A percentile compares a stretch with the other conserved stretches of the same genome.
Conservation (phyloP, 2,113 vertebrate species). For the Bambusicola thoracicus region DNA sequence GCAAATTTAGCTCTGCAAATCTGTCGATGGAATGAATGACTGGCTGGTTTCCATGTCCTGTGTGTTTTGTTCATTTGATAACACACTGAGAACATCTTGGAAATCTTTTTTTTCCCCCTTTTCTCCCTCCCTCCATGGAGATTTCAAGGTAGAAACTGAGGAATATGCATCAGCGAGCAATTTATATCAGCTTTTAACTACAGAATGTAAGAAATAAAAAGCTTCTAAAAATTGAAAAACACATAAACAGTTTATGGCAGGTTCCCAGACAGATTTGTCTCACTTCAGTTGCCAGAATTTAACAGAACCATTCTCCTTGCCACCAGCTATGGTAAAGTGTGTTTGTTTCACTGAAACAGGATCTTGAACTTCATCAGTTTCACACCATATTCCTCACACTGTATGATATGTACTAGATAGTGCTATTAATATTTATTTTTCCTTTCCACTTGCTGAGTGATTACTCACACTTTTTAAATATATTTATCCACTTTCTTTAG, state of each 20-base stretch:
- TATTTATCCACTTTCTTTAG: slow-evolving; percentile 22
- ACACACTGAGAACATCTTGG: slow-evolving; percentile 48
- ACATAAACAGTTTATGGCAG: slow-evolving; percentile 34
- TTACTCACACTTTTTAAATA: background rate
- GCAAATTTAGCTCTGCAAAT: slow-evolving; percentile 67
- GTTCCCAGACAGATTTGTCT: slow-evolving; percentile 44
- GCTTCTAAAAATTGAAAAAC: slow-evolving; percentile 16
- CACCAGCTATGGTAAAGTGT: background rate
- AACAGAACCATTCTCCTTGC: slow-evolving; percentile 29
- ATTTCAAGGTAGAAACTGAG: background rate
- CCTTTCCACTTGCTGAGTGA: background rate
- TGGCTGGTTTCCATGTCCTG: slow-evolving; percentile 54
- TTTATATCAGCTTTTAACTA: background rate
- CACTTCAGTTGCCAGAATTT: slow-evolving; percentile 32
- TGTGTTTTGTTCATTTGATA: slow-evolving; percentile 62
- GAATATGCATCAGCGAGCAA: background rate
- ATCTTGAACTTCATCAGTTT: slow-evolving; percentile 35
- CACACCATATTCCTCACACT: background rate
- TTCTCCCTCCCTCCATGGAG: background rate
- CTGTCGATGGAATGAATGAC: slow-evolving; percentile 50
- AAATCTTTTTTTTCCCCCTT: background rate
- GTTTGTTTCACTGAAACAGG: slow-evolving; percentile 31
- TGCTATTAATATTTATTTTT: background rate
- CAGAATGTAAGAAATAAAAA: background rate
- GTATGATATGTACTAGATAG: background rate